Evolutionary conservation across 2,113 vertebrate species (phyloP), one percentile per base, ranked within the genome.

Genomic region (Passer montanus): DNA sequence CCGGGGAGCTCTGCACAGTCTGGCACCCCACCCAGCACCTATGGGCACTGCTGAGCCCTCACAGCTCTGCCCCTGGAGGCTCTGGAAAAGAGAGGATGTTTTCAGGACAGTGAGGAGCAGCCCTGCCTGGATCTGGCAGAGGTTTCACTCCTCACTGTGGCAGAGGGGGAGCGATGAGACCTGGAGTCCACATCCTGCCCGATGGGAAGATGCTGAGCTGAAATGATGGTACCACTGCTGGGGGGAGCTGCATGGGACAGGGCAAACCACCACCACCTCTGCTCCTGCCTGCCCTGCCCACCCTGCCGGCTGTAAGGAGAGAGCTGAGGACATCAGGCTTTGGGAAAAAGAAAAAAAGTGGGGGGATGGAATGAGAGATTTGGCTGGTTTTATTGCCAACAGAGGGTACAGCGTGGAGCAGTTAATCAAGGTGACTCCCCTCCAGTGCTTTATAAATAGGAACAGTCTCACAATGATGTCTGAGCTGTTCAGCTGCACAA

Each of bases 371-470:
- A 39, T 35, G 19, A 30, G 53, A 21, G 30, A 74, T 78, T 87
- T 77, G 73, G 43, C 55, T 0, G 0, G 33, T 30, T 76, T 95
- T 87, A 28, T 66, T 85, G 86, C 81, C 66, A 69, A 21, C 53
- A 68, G 85, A 28, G 66, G 33, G 55, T 27, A 52, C n/a, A 1
- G 1, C 20, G 11, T 15, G 55, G 81, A 77, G 70, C 43, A n/a
- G 59, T 83, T 92, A 83, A 77, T 41, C 77, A 62, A 87, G 59
- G 87, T 95, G 92, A 86, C 63, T 70, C 60, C 52, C 50, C 52
- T 87, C 83, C 49, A n/a, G 47, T 52, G 52, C 47, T 91, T 78
- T 81, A 84, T 89, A 91, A 90, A 86, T 43, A 93, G 84, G 56
- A 90, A 27, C 72, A 50, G 46, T 52, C 83, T 82, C 62, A 80